These are phyloP conservation scores for Sus cebifrons DNA, from an alignment of 2,797 vertebrate genomes.

Conservation along the genomic window DNA sequence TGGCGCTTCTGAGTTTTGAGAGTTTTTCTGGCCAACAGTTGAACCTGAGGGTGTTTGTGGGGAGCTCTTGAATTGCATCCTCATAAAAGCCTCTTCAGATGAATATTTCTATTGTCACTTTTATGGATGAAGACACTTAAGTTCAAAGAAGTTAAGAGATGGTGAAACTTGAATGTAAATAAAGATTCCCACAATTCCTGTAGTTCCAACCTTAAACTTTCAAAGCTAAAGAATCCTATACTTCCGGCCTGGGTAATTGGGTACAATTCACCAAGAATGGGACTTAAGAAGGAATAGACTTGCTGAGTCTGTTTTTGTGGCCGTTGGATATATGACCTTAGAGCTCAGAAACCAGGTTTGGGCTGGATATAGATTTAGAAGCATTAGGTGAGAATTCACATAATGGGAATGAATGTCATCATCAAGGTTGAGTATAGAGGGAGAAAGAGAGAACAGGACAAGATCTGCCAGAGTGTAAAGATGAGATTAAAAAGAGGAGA, in stretches of 20 bases:
- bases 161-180: not conserved
- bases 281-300: not conserved
- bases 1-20: not conserved
- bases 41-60: not conserved
- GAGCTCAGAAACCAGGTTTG: not conserved
- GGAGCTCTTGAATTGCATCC: not conserved
- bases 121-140: not conserved
- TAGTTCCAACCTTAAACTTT: not conserved
- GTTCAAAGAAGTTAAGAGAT: not conserved
- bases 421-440: not conserved
- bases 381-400: not conserved
- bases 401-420: not conserved
- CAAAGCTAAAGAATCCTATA: not conserved
- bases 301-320: not conserved
- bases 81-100: not conserved
- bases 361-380: not conserved
- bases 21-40: not conserved
- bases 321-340: not conserved
- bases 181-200: not conserved
- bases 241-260: not conserved
- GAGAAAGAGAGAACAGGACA: conserved; percentile 12
- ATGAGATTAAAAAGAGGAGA: not conserved
- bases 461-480: not conserved
- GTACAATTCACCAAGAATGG: not conserved
- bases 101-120: not conserved